These are phyloP conservation scores for Erythrolamprus reginae DNA, from an alignment of 2,113 vertebrate species.

Conservation along the genomic window DNA sequence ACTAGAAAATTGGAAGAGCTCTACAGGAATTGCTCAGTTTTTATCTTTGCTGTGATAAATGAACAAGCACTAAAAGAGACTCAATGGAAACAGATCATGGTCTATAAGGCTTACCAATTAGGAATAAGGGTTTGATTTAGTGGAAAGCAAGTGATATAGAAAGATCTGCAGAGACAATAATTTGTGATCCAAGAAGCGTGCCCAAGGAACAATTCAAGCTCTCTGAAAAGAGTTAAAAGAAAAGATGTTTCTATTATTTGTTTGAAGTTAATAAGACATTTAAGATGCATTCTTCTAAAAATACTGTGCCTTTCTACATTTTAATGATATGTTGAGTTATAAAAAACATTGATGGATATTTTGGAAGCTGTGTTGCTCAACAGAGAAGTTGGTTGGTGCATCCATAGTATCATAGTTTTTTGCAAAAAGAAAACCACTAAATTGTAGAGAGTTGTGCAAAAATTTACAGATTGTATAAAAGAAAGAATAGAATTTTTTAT, in stretches of 20 bases:
- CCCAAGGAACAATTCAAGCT: slow-evolving; percentile 19
- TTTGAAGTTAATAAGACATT: slow-evolving; percentile 1
- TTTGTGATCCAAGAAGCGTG: slow-evolving; percentile 13
- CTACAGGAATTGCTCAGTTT: slow-evolving; percentile 31
- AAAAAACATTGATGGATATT: background rate
- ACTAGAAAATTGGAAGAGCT: background rate
- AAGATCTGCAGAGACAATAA: background rate
- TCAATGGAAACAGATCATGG: slow-evolving; percentile 19
- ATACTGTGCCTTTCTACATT: background rate
- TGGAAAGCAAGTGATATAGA: slow-evolving; percentile 25
- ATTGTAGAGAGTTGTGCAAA: background rate
- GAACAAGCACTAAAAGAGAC: slow-evolving; percentile 12
- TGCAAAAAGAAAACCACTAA: background rate
- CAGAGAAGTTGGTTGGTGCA: background rate
- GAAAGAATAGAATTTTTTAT: too few relatives aligned
- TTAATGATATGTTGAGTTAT: background rate
- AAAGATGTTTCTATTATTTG: background rate
- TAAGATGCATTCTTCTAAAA: background rate
- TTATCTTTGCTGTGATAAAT: slow-evolving; percentile 31
- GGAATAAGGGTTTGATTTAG: slow-evolving; percentile 36
- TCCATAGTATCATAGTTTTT: background rate
- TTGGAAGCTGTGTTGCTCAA: background rate
- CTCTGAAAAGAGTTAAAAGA: background rate
- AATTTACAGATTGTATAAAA: background rate
- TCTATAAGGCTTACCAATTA: slow-evolving; percentile 27